These are phyloP conservation scores for Melitaea cinxia DNA, from an alignment of 1,140 invertebrate genomes.

Conservation along the genomic window DNA sequence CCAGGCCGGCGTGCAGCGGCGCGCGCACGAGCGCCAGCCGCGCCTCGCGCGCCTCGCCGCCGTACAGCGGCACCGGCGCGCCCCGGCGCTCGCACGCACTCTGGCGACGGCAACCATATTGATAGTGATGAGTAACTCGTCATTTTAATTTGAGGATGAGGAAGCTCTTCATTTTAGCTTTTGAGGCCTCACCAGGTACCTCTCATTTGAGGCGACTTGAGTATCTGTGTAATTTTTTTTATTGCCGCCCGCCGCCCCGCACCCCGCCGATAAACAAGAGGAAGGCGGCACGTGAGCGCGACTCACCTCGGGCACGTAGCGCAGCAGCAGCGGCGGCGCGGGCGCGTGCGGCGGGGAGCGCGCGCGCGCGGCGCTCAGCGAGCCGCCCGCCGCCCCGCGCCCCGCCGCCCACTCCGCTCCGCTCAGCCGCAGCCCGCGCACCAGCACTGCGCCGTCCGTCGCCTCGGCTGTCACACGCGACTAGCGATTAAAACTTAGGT, in stretches of 20 bases:
- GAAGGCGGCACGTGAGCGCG: too few species aligned
- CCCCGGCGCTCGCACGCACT: slow-evolving; percentile 20
- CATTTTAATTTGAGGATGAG: neutral
- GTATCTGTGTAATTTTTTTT: too few species aligned
- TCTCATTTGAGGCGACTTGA: too few species aligned
- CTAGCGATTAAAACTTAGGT: too few species aligned
- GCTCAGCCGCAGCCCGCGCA: too few species aligned
- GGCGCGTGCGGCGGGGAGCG: slow-evolving; percentile 38
- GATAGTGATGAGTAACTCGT: neutral
- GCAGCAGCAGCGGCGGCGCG: slow-evolving; percentile 55
- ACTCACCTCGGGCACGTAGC: slow-evolving; percentile 32
- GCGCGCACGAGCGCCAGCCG: slow-evolving; percentile 37
- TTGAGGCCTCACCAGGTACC: too few species aligned
- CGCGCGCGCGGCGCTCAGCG: slow-evolving; percentile 44
- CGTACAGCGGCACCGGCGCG: slow-evolving; percentile 54
- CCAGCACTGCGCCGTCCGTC: slow-evolving; percentile 13
- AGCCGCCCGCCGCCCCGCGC: slow-evolving; percentile 44
- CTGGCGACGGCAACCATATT: neutral
- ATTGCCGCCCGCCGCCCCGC: too few species aligned
- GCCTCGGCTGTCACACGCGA: too few species aligned
- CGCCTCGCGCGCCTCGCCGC: slow-evolving; percentile 38
- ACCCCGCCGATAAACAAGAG: too few species aligned
- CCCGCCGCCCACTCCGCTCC: slow-evolving; percentile 46
- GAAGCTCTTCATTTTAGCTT: too few species aligned
- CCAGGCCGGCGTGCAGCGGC: slow-evolving; percentile 51